Evolutionary conservation across 2,888 invertebrate species (phyloP).

Genomic region (Ashinkailepas kermadecensis): DNA sequence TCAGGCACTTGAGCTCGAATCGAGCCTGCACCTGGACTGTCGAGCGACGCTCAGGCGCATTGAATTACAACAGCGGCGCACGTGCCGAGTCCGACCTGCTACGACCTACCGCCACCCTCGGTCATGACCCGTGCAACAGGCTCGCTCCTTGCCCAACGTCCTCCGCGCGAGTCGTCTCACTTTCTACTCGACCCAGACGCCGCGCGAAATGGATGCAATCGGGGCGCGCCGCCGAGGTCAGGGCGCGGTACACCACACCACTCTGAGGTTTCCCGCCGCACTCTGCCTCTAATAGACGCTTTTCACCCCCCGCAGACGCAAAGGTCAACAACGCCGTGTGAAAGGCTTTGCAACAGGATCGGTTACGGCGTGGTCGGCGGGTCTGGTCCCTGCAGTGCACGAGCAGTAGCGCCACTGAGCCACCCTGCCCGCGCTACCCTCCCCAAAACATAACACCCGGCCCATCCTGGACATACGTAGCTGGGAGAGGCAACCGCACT

Average conservation of each 20-base stretch:
- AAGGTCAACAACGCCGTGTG: neutral
- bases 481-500: too few relatives aligned
- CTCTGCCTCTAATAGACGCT: neutral
- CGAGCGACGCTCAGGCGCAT: too few relatives aligned
- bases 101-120: neutral
- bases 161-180: neutral
- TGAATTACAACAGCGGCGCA: too few relatives aligned
- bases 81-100: too few relatives aligned
- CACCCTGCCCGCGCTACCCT: too few relatives aligned
- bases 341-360: slow-evolving; percentile 9
- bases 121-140: neutral
- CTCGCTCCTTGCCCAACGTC: neutral
- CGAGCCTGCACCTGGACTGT: too few relatives aligned
- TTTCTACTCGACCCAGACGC: neutral
- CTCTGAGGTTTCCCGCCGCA: neutral
- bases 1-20: too few relatives aligned
- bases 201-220: neutral
- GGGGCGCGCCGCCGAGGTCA: neutral
- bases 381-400: too few relatives aligned
- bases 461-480: too few relatives aligned
- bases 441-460: too few relatives aligned
- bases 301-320: neutral
- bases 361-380: neutral
- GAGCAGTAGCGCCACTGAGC: too few relatives aligned
- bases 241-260: neutral